Percentiles rank a stretch among this genome's conserved stretches.
These are phyloP conservation scores for Heterocephalus glaber DNA, from an alignment of 2,113 vertebrate genomes.

Conservation along the genomic window DNA sequence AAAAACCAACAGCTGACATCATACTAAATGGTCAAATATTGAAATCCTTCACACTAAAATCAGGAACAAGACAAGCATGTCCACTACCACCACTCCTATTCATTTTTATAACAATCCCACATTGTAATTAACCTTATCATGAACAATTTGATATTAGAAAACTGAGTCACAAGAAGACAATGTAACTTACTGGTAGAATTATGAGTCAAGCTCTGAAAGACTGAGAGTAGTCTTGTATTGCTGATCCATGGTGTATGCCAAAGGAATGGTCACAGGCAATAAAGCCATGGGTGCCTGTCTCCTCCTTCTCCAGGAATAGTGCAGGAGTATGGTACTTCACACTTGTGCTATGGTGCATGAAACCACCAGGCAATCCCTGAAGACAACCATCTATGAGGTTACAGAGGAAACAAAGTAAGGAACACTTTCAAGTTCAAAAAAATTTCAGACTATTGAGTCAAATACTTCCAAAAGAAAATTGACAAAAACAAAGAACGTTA, in stretches of 20 bases:
- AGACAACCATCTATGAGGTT: too few relatives aligned
- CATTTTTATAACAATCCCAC: neutral
- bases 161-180: neutral
- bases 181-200: neutral
- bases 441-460: neutral
- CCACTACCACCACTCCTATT: too few relatives aligned
- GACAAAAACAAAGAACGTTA: neutral
- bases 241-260: neutral
- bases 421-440: neutral
- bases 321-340: neutral
- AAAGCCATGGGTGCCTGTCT: neutral
- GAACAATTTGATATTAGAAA: neutral
- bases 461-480: neutral
- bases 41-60: too few relatives aligned
- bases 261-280: neutral
- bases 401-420: neutral
- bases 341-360: neutral
- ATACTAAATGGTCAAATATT: too few relatives aligned
- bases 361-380: accelerated
- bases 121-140: neutral
- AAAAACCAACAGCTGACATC: too few relatives aligned
- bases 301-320: neutral
- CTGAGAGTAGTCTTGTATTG: neutral
- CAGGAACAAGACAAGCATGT: too few relatives aligned
- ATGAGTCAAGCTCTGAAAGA: neutral